These are phyloP conservation scores for Hestina assimilis DNA, from an alignment of 1,140 invertebrate genomes.

Conservation along the genomic window DNA sequence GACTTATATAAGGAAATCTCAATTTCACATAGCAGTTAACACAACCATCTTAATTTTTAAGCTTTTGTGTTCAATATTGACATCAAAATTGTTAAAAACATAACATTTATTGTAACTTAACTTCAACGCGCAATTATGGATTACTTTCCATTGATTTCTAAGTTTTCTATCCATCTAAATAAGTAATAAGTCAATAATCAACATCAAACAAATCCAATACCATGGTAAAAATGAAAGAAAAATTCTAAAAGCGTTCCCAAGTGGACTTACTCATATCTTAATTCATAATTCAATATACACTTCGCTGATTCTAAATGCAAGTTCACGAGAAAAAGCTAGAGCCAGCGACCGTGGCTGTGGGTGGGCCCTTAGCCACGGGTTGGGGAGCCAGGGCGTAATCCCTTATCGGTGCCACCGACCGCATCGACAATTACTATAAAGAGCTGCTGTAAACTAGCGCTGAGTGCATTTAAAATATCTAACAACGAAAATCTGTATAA, in stretches of 20 bases:
- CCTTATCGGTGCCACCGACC: conserved; percentile 60
- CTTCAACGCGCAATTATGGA: too few species aligned
- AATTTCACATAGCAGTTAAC: too few species aligned
- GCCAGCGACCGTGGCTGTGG: conserved; percentile 30
- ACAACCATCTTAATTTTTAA: too few species aligned
- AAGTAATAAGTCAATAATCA: background rate
- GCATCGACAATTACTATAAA: conserved; percentile 67
- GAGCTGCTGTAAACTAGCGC: conserved; percentile 49
- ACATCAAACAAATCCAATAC: background rate
- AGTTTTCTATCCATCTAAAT: too few species aligned
- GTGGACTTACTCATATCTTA: conserved; percentile 45
- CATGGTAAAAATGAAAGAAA: background rate
- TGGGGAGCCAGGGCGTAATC: conserved; percentile 43
- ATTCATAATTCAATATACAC: conserved; percentile 71
- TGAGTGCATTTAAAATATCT: conserved; percentile 28
- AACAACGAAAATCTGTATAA: conserved; percentile 6
- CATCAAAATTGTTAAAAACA: too few species aligned
- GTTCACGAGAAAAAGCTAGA: conserved; percentile 58
- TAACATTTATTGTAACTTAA: too few species aligned
- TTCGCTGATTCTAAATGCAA: conserved; percentile 59
- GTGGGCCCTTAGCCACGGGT: conserved; percentile 15
- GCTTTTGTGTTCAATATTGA: too few species aligned
- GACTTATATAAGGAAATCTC: too few species aligned
- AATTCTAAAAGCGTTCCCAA: background rate
- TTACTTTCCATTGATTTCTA: too few species aligned